Evolutionary conservation across 1,140 invertebrate species (phyloP).

Genomic region (Aphaenogaster ashmeadi): DNA sequence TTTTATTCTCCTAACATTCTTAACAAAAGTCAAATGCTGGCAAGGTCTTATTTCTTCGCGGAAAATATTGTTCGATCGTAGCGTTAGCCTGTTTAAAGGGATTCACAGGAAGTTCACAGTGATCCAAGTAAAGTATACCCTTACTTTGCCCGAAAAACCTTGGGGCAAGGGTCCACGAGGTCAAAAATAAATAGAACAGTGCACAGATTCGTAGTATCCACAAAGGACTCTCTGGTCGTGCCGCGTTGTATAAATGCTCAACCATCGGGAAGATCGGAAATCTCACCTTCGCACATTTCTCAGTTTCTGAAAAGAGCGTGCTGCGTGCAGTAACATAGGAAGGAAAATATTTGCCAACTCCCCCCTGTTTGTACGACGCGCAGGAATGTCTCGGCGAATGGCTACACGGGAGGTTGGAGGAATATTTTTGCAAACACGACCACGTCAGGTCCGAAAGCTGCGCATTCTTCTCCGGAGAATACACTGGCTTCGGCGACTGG

Average conservation of each 20-base stretch:
- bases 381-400: constrained; percentile 71
- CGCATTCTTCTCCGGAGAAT: constrained; percentile 3
- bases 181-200: constrained; percentile 80
- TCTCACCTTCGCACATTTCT: constrained; percentile 66
- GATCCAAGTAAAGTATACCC: not conserved
- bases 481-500: constrained; percentile 35
- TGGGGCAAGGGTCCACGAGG: constrained; percentile 52
- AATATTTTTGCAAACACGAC: constrained; percentile 58
- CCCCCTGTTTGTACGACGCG: constrained; percentile 58
- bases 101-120: constrained; percentile 16
- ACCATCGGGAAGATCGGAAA: constrained; percentile 44
- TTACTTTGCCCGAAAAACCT: constrained; percentile 62
- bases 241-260: constrained; percentile 38
- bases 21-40: not conserved
- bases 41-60: not conserved
- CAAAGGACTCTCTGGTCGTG: constrained; percentile 63
- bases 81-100: not conserved
- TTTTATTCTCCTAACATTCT: constrained; percentile 3
- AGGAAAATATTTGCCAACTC: constrained; percentile 75
- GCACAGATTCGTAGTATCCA: constrained; percentile 63
- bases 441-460: not conserved
- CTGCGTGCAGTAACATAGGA: constrained; percentile 30
- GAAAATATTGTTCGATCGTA: not conserved
- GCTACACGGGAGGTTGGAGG: constrained; percentile 49
- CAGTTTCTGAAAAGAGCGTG: constrained; percentile 67